Base-by-base conservation (phyloP, 2,888 invertebrate genomes). In the Tipula confusa region DNA sequence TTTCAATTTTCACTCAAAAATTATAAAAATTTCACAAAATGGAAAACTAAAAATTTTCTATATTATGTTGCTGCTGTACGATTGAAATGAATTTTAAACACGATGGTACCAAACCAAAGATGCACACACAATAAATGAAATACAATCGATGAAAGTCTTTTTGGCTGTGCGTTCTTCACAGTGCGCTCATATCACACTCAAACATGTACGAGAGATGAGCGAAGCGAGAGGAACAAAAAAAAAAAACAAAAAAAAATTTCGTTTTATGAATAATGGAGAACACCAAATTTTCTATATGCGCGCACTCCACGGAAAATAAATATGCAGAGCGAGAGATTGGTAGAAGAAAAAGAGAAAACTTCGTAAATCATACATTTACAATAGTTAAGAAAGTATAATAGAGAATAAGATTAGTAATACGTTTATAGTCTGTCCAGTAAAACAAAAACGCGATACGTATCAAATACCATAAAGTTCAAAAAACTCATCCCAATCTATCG, bases 51-150 rank as follows among this genome's bases (percentile, higher is more conserved):
- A n/a, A 43, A 24, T 64, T 64, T 43, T 43, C 43, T 43, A 43
- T 43, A 43, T 43, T 15, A 43, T 15, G 43, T 43, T 64, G 64
- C 64, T 64, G n/a, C n/a, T 9, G 24, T 13, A 38, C 24, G 64
- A 64, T 64, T 64, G 64, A 64, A 64, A 43, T 33, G 15, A 24
- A 64, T 24, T 33, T 33, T 6, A n/a, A n/a, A 15, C 13, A 43
- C 15, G 64, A 9, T 64, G 64, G 64, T 64, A 64, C 64, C 64
- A 64, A 64, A 64, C 64, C 64, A 64, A 64, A 64, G 64, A 64
- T 64, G 64, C 64, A 64, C 64, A 64, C 64, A 64, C 64, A 64
- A 64, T 64, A 64, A 64, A 64, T 64, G 64, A 64, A 64, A 64
- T 11, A 24, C 64, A 64, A 64, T 64, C 64, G 64, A 64, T 64